phyloP scores from a whole-genome alignment of 2,797 vertebrate genomes.

The Euphonia xanthogaster region DNA sequence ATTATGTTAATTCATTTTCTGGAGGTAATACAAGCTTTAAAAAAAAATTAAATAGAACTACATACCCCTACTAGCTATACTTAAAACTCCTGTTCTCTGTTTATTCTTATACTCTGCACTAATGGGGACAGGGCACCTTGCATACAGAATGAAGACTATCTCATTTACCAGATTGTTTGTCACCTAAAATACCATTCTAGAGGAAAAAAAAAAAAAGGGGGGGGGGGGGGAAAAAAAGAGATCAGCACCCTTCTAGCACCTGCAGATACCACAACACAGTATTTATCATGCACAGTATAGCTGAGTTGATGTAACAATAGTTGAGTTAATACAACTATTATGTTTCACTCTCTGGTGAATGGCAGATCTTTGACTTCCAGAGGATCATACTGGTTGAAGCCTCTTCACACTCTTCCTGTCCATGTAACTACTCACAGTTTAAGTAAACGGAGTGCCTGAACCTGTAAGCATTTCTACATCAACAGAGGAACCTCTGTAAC shows the following conservation, averaged over 20 bases:
- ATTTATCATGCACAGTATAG: not conserved
- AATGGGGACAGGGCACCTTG: not conserved
- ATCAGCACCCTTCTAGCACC: not conserved
- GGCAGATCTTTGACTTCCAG: not conserved
- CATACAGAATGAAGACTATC: not conserved
- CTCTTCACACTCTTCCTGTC: not conserved
- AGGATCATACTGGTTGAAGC: not conserved
- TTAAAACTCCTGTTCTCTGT: not conserved
- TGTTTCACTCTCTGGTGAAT: not conserved
- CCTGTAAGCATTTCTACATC: not conserved
- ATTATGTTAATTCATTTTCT: constrained; percentile 37
- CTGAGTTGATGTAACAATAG: not conserved
- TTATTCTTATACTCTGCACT: not conserved
- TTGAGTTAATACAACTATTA: not conserved
- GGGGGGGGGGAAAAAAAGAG: not conserved
- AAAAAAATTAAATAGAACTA: not conserved
- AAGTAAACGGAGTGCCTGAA: not conserved
- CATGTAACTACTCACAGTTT: not conserved
- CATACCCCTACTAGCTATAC: not conserved
- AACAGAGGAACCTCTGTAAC: not conserved
- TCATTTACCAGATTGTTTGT: not conserved
- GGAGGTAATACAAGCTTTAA: not conserved
- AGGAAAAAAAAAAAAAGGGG: no score
- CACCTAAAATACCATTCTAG: not conserved
- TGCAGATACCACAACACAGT: not conserved